Conservation (phyloP, 2,888 invertebrate genomes). For the Noctua janthe region DNA sequence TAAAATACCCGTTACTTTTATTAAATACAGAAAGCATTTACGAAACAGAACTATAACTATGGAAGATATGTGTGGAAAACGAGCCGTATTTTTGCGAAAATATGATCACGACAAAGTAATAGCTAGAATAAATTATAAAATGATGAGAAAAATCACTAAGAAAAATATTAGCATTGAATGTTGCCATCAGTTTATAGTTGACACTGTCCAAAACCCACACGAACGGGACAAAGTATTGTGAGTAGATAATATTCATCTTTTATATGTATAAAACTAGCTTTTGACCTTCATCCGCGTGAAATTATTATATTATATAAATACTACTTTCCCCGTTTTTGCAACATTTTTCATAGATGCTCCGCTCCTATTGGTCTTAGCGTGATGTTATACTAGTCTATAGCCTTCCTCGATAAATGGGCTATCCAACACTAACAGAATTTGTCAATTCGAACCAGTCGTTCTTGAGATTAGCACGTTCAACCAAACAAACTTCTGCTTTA, state of each 20-base stretch:
- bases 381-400: neutral
- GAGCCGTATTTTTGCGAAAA: slow-evolving; percentile 81
- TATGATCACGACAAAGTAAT: slow-evolving; percentile 71
- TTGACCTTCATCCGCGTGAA: neutral
- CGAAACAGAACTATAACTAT: slow-evolving; percentile 58
- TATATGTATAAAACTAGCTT: neutral
- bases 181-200: slow-evolving; percentile 79
- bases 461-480: too few species aligned
- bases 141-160: slow-evolving; percentile 74
- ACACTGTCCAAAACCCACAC: slow-evolving; percentile 56
- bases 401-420: neutral
- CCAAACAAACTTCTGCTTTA: too few species aligned
- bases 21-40: slow-evolving; percentile 72
- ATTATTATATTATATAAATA: too few species aligned
- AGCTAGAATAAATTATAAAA: slow-evolving; percentile 73
- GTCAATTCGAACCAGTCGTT: neutral
- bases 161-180: slow-evolving; percentile 75
- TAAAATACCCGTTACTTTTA: slow-evolving; percentile 77
- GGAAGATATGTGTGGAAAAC: slow-evolving; percentile 74
- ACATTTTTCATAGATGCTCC: too few species aligned
- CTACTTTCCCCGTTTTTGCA: too few species aligned
- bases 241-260: slow-evolving; percentile 21
- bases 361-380: neutral
- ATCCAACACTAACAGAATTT: neutral
- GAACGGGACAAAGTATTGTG: slow-evolving; percentile 46